Evolutionary conservation across 2,113 vertebrate species (phyloP).

Genomic region (human): DNA sequence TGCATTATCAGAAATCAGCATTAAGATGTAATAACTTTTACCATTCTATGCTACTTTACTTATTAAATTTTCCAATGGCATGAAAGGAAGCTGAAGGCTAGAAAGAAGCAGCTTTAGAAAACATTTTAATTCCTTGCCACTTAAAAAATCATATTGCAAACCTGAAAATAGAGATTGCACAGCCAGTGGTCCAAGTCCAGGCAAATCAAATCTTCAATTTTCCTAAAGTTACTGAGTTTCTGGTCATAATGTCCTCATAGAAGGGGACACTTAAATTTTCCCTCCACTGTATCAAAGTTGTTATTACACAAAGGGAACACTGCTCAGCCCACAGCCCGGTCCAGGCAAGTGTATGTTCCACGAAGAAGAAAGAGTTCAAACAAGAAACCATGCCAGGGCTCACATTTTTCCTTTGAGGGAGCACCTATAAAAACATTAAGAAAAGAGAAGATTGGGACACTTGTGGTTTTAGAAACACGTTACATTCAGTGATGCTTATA

Average conservation of each 20-base stretch:
- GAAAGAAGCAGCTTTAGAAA: background rate
- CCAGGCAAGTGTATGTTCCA: slow-evolving; percentile 77
- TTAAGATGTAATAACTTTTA: background rate
- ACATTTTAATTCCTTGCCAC: background rate
- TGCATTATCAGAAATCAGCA: background rate
- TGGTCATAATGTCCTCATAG: slow-evolving; percentile 87
- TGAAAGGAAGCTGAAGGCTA: background rate
- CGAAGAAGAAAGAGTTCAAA: slow-evolving; percentile 89
- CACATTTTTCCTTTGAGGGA: slow-evolving; percentile 86
- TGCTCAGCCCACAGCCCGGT: slow-evolving; percentile 89
- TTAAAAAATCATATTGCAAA: slow-evolving; percentile 69
- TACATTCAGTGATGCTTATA: background rate
- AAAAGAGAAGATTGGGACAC: background rate
- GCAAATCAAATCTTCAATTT: slow-evolving; percentile 90
- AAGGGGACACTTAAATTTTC: slow-evolving; percentile 93
- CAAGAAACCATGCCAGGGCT: slow-evolving; percentile 87
- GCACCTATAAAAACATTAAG: slow-evolving; percentile 79
- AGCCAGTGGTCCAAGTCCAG: slow-evolving; percentile 94
- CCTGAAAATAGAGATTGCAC: slow-evolving; percentile 97
- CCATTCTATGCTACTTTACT: background rate
- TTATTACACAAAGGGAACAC: slow-evolving; percentile 90
- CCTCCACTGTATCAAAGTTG: slow-evolving; percentile 86
- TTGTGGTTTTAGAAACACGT: background rate
- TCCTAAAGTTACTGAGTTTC: slow-evolving; percentile 87
- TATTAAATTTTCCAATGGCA: background rate